Evolutionary conservation across 2,113 vertebrate species (phyloP), one percentile per base, ranked within the genome.

Genomic region (Podarcis cretensis): DNA sequence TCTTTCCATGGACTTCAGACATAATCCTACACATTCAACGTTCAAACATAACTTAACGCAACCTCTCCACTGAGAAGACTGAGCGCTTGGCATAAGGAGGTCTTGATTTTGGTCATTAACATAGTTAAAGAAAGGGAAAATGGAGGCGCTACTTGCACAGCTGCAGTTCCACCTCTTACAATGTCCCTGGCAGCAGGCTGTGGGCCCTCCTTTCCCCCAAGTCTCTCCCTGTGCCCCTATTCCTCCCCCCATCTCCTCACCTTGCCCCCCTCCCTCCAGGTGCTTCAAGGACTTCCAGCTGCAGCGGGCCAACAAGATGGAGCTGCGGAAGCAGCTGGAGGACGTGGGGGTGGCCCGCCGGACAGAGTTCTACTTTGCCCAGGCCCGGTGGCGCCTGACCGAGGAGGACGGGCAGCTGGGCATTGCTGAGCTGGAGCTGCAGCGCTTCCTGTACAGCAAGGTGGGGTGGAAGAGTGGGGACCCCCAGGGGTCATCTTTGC

Each of bases 251-350:
- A 1, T 16, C 2, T 75, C 74, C 25, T 83, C 23, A 7, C 1
- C 0, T 32, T 85, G 6, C 32, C 43, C 13, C 81, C 59, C 13
- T 30, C 3, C 1, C 57, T 65, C 40, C 89, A 99, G 99, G 91
- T 99, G 99, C 96, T 99, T 99, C 91, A 99, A 99, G 91, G 99
- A 99, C 95, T 99, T 99, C 95, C 98, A 99, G 90, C 97, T 99
- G 78, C 99, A 99, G 88, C 95, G 98, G 54, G 98, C 98, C 78
- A 99, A 99, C 96, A 99, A 99, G 93, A 97, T 99, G 97, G 99
- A 99, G 95, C 96, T 99, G 84, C 97, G 98, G 23, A 99, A 99
- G 93, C 98, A 98, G 75, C 98, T 97, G 0, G 99, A 99, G 94
- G 99, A 99, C 0, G 98, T 99, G 80, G 98, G 99, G 0, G 99